These are phyloP conservation scores for Calephelis nemesis DNA, from an alignment of 1,140 invertebrate species.

Conservation along the genomic window DNA sequence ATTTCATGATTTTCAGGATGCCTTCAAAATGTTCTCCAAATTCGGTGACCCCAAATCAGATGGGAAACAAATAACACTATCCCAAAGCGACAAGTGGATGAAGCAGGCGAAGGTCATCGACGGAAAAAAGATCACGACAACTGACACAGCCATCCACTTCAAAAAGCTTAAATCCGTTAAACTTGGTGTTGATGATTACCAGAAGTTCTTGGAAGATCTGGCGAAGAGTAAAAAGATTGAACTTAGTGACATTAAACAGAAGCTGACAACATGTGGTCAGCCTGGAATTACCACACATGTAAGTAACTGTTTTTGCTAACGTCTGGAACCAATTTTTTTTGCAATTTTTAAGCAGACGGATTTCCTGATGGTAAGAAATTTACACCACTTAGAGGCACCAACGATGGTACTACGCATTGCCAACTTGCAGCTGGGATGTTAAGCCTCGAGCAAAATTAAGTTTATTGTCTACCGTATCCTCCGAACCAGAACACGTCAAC, in stretches of 20 bases:
- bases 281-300: slow-evolving; percentile 81
- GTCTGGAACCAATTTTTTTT: too few species aligned
- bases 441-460: too few species aligned
- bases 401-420: too few species aligned
- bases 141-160: slow-evolving; percentile 93
- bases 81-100: slow-evolving; percentile 97
- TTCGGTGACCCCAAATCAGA: slow-evolving; percentile 93
- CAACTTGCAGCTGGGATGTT: too few species aligned
- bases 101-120: slow-evolving; percentile 95
- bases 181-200: slow-evolving; percentile 86
- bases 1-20: slow-evolving; percentile 57
- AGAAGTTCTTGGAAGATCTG: slow-evolving; percentile 89
- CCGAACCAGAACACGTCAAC: too few species aligned
- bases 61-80: slow-evolving; percentile 91
- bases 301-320: slow-evolving; percentile 37
- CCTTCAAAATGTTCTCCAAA: slow-evolving; percentile 88
- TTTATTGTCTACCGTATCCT: too few species aligned
- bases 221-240: slow-evolving; percentile 90
- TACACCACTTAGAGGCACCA: too few species aligned
- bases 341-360: too few species aligned
- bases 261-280: slow-evolving; percentile 87
- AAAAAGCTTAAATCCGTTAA: slow-evolving; percentile 92
- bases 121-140: slow-evolving; percentile 92
- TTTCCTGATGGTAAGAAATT: too few species aligned
- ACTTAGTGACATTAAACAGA: slow-evolving; percentile 86